Base-by-base conservation (phyloP, 2,797 vertebrate species). In the Thamnophis elegans region DNA sequence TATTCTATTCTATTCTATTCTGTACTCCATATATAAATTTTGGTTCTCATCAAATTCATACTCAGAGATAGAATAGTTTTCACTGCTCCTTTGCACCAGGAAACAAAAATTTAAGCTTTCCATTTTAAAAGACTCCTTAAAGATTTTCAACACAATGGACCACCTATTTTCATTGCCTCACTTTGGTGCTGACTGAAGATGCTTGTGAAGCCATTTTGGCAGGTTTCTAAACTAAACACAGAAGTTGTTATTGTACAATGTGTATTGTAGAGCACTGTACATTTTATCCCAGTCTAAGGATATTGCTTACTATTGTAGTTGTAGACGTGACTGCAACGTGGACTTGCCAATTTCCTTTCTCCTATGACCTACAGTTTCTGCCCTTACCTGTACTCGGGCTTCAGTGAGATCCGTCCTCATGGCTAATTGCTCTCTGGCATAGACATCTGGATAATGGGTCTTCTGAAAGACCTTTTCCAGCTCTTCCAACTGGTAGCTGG, bases 401-500 rank as follows among this genome's bases (percentile, higher is more conserved):
- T 99, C 99, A 0, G 99, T 99, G 96, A 99, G 98, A 97, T 99
- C 99, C 0, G 99, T 99, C 97, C 99, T 98, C 97, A 99, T 98
- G 82, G 99, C 99, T 94, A 99, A 98, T 97, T 99, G 99, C 97
- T 99, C 99, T 22, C 99, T 98, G 5, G 99, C 99, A 0, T 99
- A 99, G 91, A 99, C 99, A 0, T 99, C 99, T 0, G 99, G 99
- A 94, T 99, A 99, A 97, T 99, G 99, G 1, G 99, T 99, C 98
- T 99, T 99, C 97, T 99, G 99, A 97, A 99, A 99, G 96, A 99
- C 99, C 94, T 99, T 99, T 97, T 99, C 99, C 97, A 99, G 98
- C 97, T 99, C 99, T 93, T 99, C 99, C 96, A 99, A 97, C 96
- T 99, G 99, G 97, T 99, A 99, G 94, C 99, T 99, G 0, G 99